These are phyloP conservation scores for Thripadectes ignobilis DNA, from an alignment of 2,797 vertebrate genomes.

Conservation along the genomic window DNA sequence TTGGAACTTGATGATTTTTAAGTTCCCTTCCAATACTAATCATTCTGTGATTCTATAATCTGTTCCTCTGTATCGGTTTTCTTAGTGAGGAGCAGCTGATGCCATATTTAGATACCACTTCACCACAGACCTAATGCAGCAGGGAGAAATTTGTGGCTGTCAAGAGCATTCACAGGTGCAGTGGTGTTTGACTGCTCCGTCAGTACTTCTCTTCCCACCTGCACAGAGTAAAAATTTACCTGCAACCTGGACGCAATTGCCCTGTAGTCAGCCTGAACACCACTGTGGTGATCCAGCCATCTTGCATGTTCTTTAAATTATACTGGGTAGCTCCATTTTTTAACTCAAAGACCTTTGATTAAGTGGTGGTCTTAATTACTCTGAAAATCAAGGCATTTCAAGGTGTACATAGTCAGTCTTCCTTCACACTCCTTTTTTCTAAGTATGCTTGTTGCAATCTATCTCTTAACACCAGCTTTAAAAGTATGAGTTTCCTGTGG, in stretches of 20 bases:
- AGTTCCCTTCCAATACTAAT: too few relatives aligned
- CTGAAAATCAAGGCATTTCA: background rate
- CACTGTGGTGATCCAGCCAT: background rate
- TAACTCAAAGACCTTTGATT: background rate
- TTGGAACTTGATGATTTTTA: too few relatives aligned
- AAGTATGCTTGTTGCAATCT: background rate
- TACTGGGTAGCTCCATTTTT: background rate
- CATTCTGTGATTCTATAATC: too few relatives aligned
- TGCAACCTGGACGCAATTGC: background rate
- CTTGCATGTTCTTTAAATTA: background rate
- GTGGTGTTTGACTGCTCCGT: too few relatives aligned
- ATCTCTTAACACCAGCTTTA: background rate
- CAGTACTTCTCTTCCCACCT: too few relatives aligned
- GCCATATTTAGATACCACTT: too few relatives aligned
- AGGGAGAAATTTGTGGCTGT: too few relatives aligned
- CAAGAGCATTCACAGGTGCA: too few relatives aligned
- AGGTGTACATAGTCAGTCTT: background rate
- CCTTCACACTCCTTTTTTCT: background rate
- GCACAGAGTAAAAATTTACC: too few relatives aligned
- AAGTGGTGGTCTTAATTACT: background rate
- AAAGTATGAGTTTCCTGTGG: background rate
- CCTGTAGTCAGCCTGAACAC: background rate
- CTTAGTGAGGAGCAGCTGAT: too few relatives aligned
- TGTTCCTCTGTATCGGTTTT: too few relatives aligned
- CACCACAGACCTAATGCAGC: too few relatives aligned